Evolutionary conservation across 2,888 invertebrate species (phyloP).

Genomic region (Cephus nigrinus): DNA sequence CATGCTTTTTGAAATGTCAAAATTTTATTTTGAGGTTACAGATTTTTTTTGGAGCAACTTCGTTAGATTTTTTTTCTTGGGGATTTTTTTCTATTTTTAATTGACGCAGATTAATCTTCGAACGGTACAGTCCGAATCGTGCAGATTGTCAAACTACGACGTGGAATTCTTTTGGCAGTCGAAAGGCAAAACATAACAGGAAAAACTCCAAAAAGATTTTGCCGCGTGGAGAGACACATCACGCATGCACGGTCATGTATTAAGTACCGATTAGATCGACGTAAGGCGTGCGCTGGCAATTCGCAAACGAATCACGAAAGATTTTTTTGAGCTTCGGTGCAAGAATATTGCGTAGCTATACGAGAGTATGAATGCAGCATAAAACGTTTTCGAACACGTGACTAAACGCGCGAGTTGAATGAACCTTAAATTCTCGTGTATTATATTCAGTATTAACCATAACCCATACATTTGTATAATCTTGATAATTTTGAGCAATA

Average conservation of each 20-base stretch:
- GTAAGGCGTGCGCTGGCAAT: slow-evolving; percentile 42
- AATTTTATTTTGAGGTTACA: background rate
- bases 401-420: background rate
- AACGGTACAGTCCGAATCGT: background rate
- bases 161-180: background rate
- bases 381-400: background rate
- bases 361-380: background rate
- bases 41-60: background rate
- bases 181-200: background rate
- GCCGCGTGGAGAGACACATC: background rate
- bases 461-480: background rate
- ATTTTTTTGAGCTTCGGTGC: slow-evolving; percentile 1
- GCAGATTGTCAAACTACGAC: background rate
- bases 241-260: slow-evolving; percentile 39
- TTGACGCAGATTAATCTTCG: background rate
- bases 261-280: slow-evolving; percentile 46
- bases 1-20: background rate
- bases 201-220: background rate
- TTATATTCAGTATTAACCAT: background rate
- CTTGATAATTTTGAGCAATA: background rate
- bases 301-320: slow-evolving; percentile 30
- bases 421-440: background rate
- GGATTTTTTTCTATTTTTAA: background rate
- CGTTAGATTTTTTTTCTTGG: background rate
- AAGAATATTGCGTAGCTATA: background rate